Evolutionary conservation across 2,797 vertebrate genomes (phyloP).

Genomic region (Pteropus rufus): DNA sequence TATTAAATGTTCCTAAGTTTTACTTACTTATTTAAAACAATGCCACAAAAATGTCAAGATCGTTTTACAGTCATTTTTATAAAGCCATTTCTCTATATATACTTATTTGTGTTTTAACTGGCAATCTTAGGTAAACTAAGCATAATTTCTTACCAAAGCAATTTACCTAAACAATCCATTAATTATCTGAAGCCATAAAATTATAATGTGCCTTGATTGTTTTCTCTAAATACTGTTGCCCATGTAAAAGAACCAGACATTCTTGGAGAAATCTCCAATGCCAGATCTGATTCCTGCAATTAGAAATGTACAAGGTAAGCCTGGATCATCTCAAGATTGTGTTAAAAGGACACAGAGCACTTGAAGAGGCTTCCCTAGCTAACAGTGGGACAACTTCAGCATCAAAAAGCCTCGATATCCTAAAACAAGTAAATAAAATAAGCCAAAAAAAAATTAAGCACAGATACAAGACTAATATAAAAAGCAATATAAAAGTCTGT

Average conservation of each 20-base stretch:
- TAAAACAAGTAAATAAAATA: slow-evolving; percentile 27
- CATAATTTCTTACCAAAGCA: neutral
- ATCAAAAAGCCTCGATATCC: neutral
- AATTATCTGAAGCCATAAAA: neutral
- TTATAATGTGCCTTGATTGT: neutral
- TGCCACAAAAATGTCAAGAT: neutral
- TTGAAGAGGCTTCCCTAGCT: neutral
- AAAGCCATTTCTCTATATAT: neutral
- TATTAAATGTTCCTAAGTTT: neutral
- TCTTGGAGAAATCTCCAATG: neutral
- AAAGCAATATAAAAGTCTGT: neutral
- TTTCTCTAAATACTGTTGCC: neutral
- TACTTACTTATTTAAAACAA: neutral
- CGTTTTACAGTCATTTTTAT: neutral
- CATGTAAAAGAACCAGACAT: neutral
- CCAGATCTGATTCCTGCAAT: neutral
- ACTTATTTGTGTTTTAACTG: neutral
- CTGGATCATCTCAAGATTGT: neutral
- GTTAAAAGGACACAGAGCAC: neutral
- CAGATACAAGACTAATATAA: neutral
- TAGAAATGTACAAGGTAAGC: neutral
- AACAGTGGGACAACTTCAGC: neutral
- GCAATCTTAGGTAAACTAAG: neutral
- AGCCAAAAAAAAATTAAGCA: neutral
- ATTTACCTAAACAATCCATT: neutral